Base-by-base conservation (phyloP, 2,888 invertebrate species). In the Gastrophysa polygoni region DNA sequence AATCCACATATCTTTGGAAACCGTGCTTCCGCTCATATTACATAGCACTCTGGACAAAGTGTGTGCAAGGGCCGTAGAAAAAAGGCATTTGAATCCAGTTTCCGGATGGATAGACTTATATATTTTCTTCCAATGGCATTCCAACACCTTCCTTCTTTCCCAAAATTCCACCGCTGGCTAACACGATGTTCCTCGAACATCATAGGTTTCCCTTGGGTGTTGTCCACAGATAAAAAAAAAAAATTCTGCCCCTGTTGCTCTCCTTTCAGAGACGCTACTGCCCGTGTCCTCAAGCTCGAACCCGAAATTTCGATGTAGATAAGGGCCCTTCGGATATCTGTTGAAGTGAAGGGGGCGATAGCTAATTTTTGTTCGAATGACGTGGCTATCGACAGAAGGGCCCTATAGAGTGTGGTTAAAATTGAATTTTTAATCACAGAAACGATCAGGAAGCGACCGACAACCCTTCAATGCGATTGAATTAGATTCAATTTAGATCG, bases 321-420 rank as follows among this genome's bases (percentile, higher is more conserved):
- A 58, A 63, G 54, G 54, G 50, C 62, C 58, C 62, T 63, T 44
- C 56, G 59, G 56, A 50, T 59, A 59, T 63, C 63, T 56, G 54
- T 56, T 52, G 59, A 63, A 51, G 21, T 47, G 55, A 48, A 51
- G 57, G 59, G 54, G 52, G 14, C 46, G 59, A 24, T 57, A 51
- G 61, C 57, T 61, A 63, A 59, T 59, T 63, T 63, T 54, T 48
- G 58, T 55, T 63, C 58, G 59, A 63, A 54, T 58, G 62, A 55
- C 55, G 49, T 50, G 38, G 47, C 55, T 59, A 56, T 59, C 56
- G 49, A 59, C 56, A 59, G 56, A 56, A 61, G 57, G 61, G 57
- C 46, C 34, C 57, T 32, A 46, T 51, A 47, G 56, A 57, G 51
- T 44, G 47, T 38, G 59, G 54, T 59, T 43, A 21, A 56, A 57